Base-by-base conservation (phyloP, 2,113 vertebrate genomes). In the Peromyscus californicus region DNA sequence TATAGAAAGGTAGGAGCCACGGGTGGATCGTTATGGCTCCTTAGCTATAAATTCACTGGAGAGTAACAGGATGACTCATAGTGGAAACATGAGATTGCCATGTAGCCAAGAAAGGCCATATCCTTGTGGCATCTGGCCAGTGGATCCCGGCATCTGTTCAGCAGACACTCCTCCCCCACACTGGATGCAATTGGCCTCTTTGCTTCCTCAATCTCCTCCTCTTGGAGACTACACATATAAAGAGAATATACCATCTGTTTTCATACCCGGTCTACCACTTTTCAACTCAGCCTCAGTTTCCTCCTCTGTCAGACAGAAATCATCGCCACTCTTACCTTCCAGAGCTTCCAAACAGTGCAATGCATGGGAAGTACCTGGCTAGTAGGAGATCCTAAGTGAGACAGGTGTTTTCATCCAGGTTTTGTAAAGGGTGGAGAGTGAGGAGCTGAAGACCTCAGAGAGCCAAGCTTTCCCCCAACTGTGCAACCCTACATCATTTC, bases 41-140 rank as follows among this genome's bases (percentile, higher is more conserved):
- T 91, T 88, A 54, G 86, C 72, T 90, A 88, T 96, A 88, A 98
- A 97, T 76, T 94, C 96, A 65, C 59, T 78, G 57, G 94, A 97
- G 94, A 97, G 57, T 70, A 96, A 67, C 90, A 80, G 93, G n/a
- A 39, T 95, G 86, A 89, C 75, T 97, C 96, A 97, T 5, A 9
- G 39, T 65, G 6, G 76, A 98, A 93, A 80, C 57, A 93, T 61
- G 89, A 91, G 92, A 86, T 86, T 93, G 70, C 76, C 63, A 29
- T 70, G 65, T 93, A 95, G 17, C 89, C 90, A 97, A 96, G 97
- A 94, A 96, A 93, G 87, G 54, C 82, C 90, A 89, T 96, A 70
- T 87, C 89, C 88, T 84, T 1, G 0, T 97, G 97, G 96, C 94
- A 45, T 8, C 48, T 0, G 0, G 93, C 96, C 95, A 91, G 85